These are phyloP conservation scores for Limanda limanda DNA, from an alignment of 2,113 vertebrate genomes.

Conservation along the genomic window DNA sequence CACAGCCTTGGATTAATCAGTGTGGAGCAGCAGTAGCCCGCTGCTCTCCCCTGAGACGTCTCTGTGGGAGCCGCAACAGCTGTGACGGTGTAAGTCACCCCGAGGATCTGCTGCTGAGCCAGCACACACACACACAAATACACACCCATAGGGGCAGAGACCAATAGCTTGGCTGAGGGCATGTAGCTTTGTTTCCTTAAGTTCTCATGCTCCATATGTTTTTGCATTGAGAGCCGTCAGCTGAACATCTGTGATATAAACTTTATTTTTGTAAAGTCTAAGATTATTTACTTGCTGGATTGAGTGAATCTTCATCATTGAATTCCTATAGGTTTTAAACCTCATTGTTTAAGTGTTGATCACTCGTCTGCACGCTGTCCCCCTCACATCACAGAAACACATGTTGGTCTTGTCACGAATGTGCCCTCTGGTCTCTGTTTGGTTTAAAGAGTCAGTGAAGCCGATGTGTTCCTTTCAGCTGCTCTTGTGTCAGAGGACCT, in stretches of 20 bases:
- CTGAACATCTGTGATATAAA: no score
- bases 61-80: slow-evolving; percentile 71
- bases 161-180: not conserved
- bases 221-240: no score
- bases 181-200: not conserved
- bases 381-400: slow-evolving; percentile 2
- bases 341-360: not conserved
- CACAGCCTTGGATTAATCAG: slow-evolving; percentile 41
- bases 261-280: not conserved
- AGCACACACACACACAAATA: not conserved
- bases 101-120: not conserved
- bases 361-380: not conserved
- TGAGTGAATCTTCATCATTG: not conserved
- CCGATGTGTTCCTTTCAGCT: slow-evolving; percentile 5
- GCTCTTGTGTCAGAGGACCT: slow-evolving; percentile 41
- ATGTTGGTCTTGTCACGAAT: slow-evolving; percentile 15
- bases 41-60: slow-evolving; percentile 39
- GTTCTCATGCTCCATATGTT: no score
- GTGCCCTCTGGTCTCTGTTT: slow-evolving; percentile 20
- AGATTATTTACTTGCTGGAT: not conserved
- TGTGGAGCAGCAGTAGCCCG: slow-evolving; percentile 38
- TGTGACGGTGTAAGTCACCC: slow-evolving; percentile 66
- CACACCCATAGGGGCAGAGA: slow-evolving; percentile 14
- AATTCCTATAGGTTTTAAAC: not conserved
- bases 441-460: slow-evolving; percentile 8